A percentile compares a stretch with the other conserved stretches of the same genome.
phyloP scores from a whole-genome alignment of 2,888 invertebrate genomes.

The Leistus spinibarbis region DNA sequence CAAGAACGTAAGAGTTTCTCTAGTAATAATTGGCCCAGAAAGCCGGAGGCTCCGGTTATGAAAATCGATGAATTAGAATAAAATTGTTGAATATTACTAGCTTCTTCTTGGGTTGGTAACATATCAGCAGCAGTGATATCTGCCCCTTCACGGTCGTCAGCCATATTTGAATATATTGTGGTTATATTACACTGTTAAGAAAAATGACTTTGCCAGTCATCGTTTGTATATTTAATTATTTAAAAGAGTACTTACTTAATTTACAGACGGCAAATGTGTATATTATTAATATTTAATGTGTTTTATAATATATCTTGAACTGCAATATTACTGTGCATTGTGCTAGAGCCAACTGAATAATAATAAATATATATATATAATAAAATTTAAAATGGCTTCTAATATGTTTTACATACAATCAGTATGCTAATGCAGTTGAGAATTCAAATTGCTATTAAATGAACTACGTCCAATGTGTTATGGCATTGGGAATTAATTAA shows the following conservation, averaged over 20 bases:
- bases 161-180: neutral
- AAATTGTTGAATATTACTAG: conserved; percentile 48
- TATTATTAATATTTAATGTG: too few relatives aligned
- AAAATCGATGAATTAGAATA: conserved; percentile 51
- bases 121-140: conserved; percentile 61
- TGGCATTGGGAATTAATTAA: too few relatives aligned
- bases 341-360: too few relatives aligned
- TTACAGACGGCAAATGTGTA: too few relatives aligned
- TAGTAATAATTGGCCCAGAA: conserved; percentile 47
- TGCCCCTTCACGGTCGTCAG: conserved; percentile 55
- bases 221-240: neutral
- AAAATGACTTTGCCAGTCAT: neutral
- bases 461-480: too few relatives aligned
- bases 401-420: too few relatives aligned
- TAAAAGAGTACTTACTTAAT: neutral
- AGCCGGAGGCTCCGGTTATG: conserved; percentile 56
- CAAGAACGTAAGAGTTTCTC: conserved; percentile 47
- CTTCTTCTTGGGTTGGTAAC: conserved; percentile 52
- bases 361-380: too few relatives aligned
- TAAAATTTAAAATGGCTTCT: too few relatives aligned
- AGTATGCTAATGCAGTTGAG: too few relatives aligned
- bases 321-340: too few relatives aligned
- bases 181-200: neutral
- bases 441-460: too few relatives aligned
- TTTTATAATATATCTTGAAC: too few relatives aligned